Evolutionary conservation across 2,888 invertebrate species (phyloP).

Genomic region (Eristalis tenax): DNA sequence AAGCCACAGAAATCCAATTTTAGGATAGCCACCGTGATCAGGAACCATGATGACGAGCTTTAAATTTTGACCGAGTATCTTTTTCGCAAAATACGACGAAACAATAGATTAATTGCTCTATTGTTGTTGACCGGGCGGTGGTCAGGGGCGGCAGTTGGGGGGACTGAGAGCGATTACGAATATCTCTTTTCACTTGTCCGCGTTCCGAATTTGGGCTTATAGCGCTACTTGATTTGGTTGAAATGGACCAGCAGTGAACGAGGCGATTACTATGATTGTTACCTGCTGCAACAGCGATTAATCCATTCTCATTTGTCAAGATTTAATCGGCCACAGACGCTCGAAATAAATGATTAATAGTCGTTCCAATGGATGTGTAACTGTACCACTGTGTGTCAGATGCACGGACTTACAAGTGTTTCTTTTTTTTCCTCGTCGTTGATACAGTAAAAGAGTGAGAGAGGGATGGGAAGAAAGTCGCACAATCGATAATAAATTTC

Average conservation of each 20-base stretch:
- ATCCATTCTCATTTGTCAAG: constrained; percentile 69
- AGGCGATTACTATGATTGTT: constrained; percentile 38
- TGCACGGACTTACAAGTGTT: constrained; percentile 25
- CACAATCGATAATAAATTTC: constrained; percentile 26
- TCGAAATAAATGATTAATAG: constrained; percentile 64
- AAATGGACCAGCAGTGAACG: constrained; percentile 29
- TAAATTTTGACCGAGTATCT: neutral
- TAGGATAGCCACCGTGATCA: constrained; percentile 16
- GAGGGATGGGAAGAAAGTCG: constrained; percentile 33
- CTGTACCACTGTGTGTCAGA: constrained; percentile 39
- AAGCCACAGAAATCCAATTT: constrained; percentile 63
- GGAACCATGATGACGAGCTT: neutral
- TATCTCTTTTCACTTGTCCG: constrained; percentile 37
- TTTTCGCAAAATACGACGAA: constrained; percentile 25
- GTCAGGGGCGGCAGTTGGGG: neutral
- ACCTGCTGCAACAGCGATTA: constrained; percentile 45
- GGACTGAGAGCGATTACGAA: constrained; percentile 40
- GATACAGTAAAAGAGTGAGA: constrained; percentile 15
- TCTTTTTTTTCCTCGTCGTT: neutral
- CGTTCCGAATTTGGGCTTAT: constrained; percentile 44
- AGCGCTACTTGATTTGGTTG: neutral
- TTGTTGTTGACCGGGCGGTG: constrained; percentile 40
- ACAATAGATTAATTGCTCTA: constrained; percentile 65
- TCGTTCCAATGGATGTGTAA: constrained; percentile 43
- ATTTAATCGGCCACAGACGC: constrained; percentile 61